phyloP scores from a whole-genome alignment of 2,888 invertebrate species.

The Mechanitis mazaeus region DNA sequence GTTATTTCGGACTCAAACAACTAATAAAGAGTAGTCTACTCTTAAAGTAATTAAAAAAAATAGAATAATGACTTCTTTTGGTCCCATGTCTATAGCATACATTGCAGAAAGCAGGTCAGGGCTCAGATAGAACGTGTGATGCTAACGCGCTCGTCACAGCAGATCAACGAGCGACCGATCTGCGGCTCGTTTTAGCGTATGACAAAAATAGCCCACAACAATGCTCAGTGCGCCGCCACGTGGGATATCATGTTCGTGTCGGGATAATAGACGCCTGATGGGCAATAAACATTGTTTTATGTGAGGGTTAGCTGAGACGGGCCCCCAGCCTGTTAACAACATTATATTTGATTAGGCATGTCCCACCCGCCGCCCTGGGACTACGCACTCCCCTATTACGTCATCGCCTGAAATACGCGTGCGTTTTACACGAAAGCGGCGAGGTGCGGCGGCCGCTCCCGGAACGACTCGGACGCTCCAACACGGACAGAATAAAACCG shows the following conservation, averaged over 20 bases:
- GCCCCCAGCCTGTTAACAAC: constrained; percentile 53
- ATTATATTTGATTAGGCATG: constrained; percentile 50
- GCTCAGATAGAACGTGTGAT: constrained; percentile 10
- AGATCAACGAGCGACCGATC: constrained; percentile 20
- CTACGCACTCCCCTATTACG: constrained; percentile 46
- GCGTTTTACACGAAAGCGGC: constrained; percentile 39
- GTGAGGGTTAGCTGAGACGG: constrained; percentile 40
- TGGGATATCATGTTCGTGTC: constrained; percentile 31
- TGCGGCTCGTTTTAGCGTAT: constrained; percentile 27
- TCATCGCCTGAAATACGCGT: constrained; percentile 58
- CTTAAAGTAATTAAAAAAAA: too few species aligned
- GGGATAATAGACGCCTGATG: constrained; percentile 45
- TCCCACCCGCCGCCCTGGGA: constrained; percentile 48
- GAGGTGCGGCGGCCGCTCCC: constrained; percentile 37
- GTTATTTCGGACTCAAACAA: not conserved
- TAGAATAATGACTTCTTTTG: too few species aligned
- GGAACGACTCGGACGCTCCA: constrained; percentile 36
- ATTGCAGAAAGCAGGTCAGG: not conserved
- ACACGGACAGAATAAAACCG: constrained; percentile 52
- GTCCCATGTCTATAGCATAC: too few species aligned
- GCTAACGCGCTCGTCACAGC: constrained; percentile 11
- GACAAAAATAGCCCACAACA: constrained; percentile 33
- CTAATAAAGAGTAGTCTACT: too few species aligned
- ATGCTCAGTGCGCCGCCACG: constrained; percentile 29
- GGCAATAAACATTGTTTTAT: constrained; percentile 46